Percentiles rank a stretch among this genome's conserved stretches.
These are phyloP conservation scores for Huso huso DNA, from an alignment of 2,797 vertebrate genomes.

Conservation along the genomic window DNA sequence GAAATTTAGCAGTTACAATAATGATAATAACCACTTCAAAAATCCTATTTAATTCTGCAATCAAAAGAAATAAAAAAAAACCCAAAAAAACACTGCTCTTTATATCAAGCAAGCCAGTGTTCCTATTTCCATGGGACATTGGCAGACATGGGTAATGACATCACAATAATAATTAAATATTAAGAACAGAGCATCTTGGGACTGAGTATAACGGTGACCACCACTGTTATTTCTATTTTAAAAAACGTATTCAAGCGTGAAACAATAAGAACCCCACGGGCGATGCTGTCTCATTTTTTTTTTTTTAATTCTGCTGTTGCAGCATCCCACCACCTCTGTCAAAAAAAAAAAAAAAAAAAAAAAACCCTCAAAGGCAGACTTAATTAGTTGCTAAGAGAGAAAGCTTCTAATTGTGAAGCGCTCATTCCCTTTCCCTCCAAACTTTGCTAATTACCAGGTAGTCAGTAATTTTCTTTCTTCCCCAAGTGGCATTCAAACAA, in stretches of 20 bases:
- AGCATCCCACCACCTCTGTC: conserved; percentile 56
- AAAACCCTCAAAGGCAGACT: conserved; percentile 30
- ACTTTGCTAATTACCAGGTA: conserved; percentile 78
- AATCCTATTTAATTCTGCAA: conserved; percentile 53
- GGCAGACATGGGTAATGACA: conserved; percentile 62
- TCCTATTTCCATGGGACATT: conserved; percentile 53
- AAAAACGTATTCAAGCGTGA: conserved; percentile 59
- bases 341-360: conserved; percentile 29
- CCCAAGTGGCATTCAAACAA: conserved; percentile 51
- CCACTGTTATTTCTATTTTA: conserved; percentile 59
- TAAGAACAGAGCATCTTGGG: conserved; percentile 57
- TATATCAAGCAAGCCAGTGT: conserved; percentile 51
- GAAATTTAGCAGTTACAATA: neutral
- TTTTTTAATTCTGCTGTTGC: conserved; percentile 59
- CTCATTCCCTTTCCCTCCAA: conserved; percentile 35
- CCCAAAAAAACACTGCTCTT: conserved; percentile 40
- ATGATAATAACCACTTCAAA: conserved; percentile 49
- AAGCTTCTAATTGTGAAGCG: too few species aligned
- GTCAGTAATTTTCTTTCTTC: conserved; percentile 64
- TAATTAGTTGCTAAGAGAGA: too few species aligned
- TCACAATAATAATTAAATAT: conserved; percentile 69
- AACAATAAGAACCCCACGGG: conserved; percentile 65
- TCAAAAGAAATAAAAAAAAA: conserved; percentile 51
- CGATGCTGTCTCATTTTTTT: conserved; percentile 57
- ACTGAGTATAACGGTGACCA: conserved; percentile 51